Percentiles rank a stretch among this genome's conserved stretches.
Conservation (phyloP, 2,797 vertebrate species). For the Masticophis lateralis region DNA sequence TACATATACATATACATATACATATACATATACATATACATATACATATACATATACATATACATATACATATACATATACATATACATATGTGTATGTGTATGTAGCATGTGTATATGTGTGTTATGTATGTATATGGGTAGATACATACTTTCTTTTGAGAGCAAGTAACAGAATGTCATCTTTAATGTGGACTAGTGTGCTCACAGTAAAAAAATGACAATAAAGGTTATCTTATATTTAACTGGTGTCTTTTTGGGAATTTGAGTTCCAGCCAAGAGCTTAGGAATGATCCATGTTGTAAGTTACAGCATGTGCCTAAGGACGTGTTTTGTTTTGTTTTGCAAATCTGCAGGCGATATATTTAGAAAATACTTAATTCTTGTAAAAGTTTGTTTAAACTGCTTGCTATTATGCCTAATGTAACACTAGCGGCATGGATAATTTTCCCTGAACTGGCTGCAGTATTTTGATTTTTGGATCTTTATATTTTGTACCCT, state of each 20-base stretch:
- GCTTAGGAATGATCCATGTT: background rate
- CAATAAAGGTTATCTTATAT: too few relatives aligned
- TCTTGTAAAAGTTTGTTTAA: background rate
- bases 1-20: too few relatives aligned
- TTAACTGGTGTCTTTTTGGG: background rate
- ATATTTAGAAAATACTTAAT: background rate
- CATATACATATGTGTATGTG: too few relatives aligned
- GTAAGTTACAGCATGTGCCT: background rate
- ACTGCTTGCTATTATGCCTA: background rate
- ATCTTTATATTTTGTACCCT: background rate
- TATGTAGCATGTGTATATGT: too few relatives aligned
- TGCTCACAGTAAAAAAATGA: too few relatives aligned
- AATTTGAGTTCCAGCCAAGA: background rate
- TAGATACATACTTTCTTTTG: too few relatives aligned
- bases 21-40: too few relatives aligned
- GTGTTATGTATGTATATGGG: too few relatives aligned
- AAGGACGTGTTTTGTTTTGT: background rate
- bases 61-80: too few relatives aligned
- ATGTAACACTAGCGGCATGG: background rate
- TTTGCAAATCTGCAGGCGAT: background rate
- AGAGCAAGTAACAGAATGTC: too few relatives aligned
- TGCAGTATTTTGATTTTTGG: background rate
- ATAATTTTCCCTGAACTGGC: background rate
- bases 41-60: too few relatives aligned
- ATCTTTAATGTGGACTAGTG: too few relatives aligned